phyloP scores from a whole-genome alignment of 2,797 vertebrate species.

The Tinamus major region DNA sequence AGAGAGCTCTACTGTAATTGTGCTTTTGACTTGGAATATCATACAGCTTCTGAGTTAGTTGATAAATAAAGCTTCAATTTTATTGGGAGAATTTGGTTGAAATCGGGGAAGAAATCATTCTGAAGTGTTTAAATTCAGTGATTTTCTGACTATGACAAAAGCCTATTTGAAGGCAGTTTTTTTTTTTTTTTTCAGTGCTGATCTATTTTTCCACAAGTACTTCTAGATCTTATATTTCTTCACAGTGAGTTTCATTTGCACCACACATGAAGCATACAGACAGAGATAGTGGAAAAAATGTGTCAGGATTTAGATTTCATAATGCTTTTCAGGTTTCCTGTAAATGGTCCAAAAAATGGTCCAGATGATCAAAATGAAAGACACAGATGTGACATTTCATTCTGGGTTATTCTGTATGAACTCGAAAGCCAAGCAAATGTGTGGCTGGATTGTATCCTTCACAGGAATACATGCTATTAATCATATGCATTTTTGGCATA shows the following conservation, averaged over 20 bases:
- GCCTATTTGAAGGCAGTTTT: rapidly evolving
- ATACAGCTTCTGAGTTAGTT: not conserved
- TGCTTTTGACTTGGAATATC: not conserved
- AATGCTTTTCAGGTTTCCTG: not conserved
- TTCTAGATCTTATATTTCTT: not conserved
- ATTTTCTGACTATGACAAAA: not conserved
- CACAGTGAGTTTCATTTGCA: not conserved
- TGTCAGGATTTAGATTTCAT: conserved; percentile 21
- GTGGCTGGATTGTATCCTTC: not conserved
- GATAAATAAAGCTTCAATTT: not conserved
- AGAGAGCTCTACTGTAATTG: not conserved
- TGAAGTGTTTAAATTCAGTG: not conserved
- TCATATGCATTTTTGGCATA: not conserved
- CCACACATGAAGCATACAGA: not conserved
- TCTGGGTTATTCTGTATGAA: not conserved
- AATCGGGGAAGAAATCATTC: not conserved
- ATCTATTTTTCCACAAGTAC: not conserved
- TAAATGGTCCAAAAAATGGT: not conserved
- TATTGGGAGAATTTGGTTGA: not conserved
- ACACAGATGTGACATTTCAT: not conserved
- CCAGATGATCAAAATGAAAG: conserved; percentile 24
- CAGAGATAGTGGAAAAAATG: not conserved
- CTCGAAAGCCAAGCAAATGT: not conserved
- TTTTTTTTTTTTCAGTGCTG: not conserved
- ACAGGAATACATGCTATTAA: not conserved